Conservation (phyloP, 2,888 invertebrate species). For the Antheraea yamamai region DNA sequence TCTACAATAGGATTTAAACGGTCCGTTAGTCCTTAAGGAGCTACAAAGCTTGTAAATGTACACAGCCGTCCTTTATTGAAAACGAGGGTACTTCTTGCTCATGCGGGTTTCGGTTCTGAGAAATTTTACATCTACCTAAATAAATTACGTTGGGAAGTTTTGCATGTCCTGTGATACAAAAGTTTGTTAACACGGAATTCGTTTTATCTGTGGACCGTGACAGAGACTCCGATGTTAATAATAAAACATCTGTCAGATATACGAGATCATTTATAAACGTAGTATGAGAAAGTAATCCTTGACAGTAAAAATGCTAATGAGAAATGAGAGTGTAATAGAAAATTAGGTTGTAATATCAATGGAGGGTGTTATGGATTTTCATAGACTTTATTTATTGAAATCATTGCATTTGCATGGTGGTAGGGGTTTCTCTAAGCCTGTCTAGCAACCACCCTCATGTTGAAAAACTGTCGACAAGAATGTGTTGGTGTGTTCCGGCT, state of each 20-base stretch:
- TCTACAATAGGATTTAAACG: slow-evolving; percentile 6
- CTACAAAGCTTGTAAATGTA: neutral
- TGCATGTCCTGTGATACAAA: neutral
- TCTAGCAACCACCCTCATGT: no score
- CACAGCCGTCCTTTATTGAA: neutral
- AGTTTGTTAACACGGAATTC: slow-evolving; percentile 9
- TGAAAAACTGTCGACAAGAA: no score
- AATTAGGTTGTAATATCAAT: neutral
- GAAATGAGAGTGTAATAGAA: neutral
- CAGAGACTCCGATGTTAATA: neutral
- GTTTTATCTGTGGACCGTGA: slow-evolving; percentile 4
- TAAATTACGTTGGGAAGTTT: neutral
- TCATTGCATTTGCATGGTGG: neutral
- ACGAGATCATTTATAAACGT: neutral
- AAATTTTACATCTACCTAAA: neutral
- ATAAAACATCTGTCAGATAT: neutral
- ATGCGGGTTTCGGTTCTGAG: slow-evolving; percentile 1
- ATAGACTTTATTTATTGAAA: neutral
- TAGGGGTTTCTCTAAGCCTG: no score
- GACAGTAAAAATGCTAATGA: neutral
- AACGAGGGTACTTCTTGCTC: neutral
- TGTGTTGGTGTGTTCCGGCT: no score
- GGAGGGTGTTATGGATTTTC: neutral
- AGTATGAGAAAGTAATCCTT: neutral
- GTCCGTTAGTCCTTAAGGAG: slow-evolving; percentile 11